Conservation (phyloP, 2,888 invertebrate genomes). For the Xestia rhomboidea region DNA sequence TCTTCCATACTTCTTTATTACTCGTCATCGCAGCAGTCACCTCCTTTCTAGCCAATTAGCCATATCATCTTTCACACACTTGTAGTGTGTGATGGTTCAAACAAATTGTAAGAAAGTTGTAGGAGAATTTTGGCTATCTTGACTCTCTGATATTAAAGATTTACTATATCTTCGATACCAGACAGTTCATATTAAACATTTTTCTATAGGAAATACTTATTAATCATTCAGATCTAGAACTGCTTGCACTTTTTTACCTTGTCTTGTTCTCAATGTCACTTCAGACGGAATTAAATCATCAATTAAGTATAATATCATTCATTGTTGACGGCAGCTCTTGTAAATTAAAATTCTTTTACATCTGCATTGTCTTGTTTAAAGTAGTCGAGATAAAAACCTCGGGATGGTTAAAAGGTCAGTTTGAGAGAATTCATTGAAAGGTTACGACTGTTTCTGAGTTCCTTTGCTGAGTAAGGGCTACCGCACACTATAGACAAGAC, state of each 20-base stretch:
- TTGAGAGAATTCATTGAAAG: conserved; percentile 4
- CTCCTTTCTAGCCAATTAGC: too few species aligned
- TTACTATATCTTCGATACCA: neutral
- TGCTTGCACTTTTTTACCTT: conserved; percentile 5
- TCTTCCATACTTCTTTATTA: neutral
- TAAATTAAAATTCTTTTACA: conserved; percentile 40
- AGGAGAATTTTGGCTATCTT: neutral
- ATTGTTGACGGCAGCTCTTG: conserved; percentile 47
- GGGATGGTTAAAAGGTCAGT: conserved; percentile 22
- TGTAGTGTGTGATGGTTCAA: neutral
- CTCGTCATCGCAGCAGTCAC: neutral
- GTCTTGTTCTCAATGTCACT: conserved; percentile 44
- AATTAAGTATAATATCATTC: conserved; percentile 52
- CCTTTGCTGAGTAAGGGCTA: neutral
- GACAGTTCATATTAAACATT: neutral
- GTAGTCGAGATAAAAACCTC: conserved; percentile 25
- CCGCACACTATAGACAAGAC: too few species aligned
- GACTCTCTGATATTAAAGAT: neutral
- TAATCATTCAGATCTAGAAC: neutral
- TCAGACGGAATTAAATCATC: conserved; percentile 37
- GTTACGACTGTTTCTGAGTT: neutral
- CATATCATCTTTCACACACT: neutral
- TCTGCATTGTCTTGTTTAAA: conserved; percentile 47
- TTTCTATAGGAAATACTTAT: neutral
- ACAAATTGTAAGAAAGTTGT: neutral